A percentile compares a stretch with the other conserved stretches of the same genome.
Evolutionary conservation across 2,113 vertebrate species (phyloP).

Genomic region (Pyxicephalus adspersus): DNA sequence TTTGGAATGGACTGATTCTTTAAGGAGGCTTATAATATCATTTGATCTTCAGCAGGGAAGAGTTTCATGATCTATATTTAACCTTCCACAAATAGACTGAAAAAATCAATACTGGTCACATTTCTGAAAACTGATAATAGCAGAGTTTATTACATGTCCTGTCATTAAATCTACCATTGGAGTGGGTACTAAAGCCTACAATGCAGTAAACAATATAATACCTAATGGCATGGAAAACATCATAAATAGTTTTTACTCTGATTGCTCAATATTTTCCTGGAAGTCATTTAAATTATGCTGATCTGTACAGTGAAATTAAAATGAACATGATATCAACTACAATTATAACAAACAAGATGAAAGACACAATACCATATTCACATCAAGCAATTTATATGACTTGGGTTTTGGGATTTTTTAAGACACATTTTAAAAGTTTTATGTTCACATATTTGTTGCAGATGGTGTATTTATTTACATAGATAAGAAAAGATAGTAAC

Average conservation of each 20-base stretch:
- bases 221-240: neutral
- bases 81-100: neutral
- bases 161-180: neutral
- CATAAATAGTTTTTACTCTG: slow-evolving; percentile 4
- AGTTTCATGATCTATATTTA: neutral
- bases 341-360: neutral
- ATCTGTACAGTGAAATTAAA: slow-evolving; percentile 4
- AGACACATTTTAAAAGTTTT: too few species aligned
- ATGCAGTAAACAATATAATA: neutral
- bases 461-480: too few species aligned
- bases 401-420: too few species aligned
- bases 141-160: neutral
- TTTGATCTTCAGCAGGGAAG: neutral
- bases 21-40: too few species aligned
- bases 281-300: neutral
- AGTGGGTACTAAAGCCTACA: neutral
- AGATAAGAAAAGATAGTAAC: too few species aligned
- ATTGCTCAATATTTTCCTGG: slow-evolving; percentile 10
- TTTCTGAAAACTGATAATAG: slow-evolving; percentile 36
- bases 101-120: slow-evolving; percentile 38
- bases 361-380: too few species aligned
- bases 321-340: neutral
- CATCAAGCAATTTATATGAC: too few species aligned
- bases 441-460: too few species aligned
- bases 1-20: too few species aligned